Evolutionary conservation across 1,140 invertebrate species (phyloP).

Genomic region (Carcinoscorpius rotundicauda): DNA sequence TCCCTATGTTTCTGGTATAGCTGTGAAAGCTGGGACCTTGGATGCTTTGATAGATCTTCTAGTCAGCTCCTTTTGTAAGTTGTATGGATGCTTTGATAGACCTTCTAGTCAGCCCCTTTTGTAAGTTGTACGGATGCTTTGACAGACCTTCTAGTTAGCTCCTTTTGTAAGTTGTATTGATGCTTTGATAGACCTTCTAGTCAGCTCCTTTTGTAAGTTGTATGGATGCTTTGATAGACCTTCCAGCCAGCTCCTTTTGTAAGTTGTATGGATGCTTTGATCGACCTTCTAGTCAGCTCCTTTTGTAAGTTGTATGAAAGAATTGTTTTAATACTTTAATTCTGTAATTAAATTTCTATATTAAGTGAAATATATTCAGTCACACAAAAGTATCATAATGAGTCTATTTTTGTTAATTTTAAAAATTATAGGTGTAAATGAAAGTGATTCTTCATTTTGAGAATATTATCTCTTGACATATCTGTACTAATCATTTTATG

Average conservation of each 20-base stretch:
- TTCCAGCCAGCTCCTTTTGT: slow-evolving; percentile 31
- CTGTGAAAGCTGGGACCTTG: slow-evolving; percentile 31
- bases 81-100: not conserved
- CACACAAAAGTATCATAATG: too few species aligned
- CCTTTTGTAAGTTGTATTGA: slow-evolving; percentile 28
- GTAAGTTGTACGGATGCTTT: not conserved
- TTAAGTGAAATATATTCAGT: too few species aligned
- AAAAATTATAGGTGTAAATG: too few species aligned
- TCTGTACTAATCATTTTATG: too few species aligned
- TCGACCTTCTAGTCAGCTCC: not conserved
- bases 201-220: not conserved
- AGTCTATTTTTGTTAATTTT: too few species aligned
- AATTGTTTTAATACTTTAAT: too few species aligned
- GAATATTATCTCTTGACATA: too few species aligned
- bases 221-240: not conserved
- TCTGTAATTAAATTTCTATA: too few species aligned
- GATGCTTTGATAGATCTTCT: slow-evolving; percentile 32
- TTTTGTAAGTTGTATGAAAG: not conserved
- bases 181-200: not conserved
- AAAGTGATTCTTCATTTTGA: too few species aligned
- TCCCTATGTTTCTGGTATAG: slow-evolving; percentile 30
- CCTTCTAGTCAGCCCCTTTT: not conserved
- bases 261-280: slow-evolving; percentile 15
- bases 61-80: slow-evolving; percentile 34
- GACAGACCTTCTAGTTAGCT: slow-evolving; percentile 24